These are phyloP conservation scores for Galago senegalensis DNA, from an alignment of 2,797 vertebrate genomes.

Conservation along the genomic window DNA sequence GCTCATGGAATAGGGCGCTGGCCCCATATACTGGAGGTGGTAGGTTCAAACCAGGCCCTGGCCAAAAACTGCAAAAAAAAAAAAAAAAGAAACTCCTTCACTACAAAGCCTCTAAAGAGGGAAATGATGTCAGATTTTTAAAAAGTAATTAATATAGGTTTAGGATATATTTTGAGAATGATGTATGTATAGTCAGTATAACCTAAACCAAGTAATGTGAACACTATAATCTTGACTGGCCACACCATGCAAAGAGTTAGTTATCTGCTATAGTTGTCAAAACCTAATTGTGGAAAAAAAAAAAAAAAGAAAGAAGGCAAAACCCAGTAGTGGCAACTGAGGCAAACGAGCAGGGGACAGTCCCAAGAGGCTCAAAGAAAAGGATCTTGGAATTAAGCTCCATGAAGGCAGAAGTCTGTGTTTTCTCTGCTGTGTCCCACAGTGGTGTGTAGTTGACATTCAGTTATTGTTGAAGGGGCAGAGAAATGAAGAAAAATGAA, in stretches of 20 bases:
- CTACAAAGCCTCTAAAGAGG: background rate
- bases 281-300: background rate
- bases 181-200: background rate
- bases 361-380: background rate
- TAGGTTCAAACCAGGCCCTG: too few species aligned
- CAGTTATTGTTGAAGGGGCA: background rate
- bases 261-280: background rate
- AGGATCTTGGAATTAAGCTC: conserved; percentile 2
- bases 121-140: background rate
- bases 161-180: conserved; percentile 10
- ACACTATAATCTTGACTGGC: background rate
- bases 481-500: background rate
- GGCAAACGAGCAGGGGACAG: background rate
- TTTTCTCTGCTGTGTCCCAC: background rate
- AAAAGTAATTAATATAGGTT: conserved; percentile 1
- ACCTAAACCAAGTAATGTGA: background rate
- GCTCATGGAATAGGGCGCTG: too few species aligned
- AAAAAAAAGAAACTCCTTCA: background rate
- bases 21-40: too few species aligned
- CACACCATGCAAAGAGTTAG: background rate
- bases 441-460: background rate
- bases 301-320: background rate
- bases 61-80: background rate
- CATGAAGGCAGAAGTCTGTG: background rate
- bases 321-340: background rate